Conservation (phyloP, 2,113 vertebrate genomes). For the Canis aureus region DNA sequence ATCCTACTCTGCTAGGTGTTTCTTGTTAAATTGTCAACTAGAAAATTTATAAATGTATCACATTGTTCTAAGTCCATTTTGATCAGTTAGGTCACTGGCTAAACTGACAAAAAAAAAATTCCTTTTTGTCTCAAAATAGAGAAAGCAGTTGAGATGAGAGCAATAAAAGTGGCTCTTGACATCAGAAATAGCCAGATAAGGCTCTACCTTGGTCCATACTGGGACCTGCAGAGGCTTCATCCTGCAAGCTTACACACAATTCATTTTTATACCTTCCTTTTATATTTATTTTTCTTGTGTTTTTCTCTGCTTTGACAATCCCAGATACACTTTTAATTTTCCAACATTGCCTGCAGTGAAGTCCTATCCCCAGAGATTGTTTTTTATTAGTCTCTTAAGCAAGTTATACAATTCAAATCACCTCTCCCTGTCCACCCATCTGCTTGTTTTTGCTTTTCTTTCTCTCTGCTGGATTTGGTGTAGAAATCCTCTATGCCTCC, state of each 20-base stretch:
- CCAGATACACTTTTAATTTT: conserved; percentile 55
- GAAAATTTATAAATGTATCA: not conserved
- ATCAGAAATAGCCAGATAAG: not conserved
- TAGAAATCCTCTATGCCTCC: conserved; percentile 88
- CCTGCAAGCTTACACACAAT: not conserved
- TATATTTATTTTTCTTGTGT: not conserved
- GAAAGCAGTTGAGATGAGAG: not conserved
- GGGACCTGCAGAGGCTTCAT: not conserved
- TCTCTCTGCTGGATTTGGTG: conserved; percentile 87
- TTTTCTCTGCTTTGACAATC: conserved; percentile 24
- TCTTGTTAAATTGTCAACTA: not conserved
- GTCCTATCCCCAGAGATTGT: conserved; percentile 61
- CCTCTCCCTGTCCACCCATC: conserved; percentile 87
- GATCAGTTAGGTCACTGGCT: not conserved
- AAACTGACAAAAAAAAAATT: not conserved
- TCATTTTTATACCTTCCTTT: not conserved
- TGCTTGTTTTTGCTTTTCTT: conserved; percentile 89
- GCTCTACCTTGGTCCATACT: not conserved
- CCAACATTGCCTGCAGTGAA: conserved; percentile 41
- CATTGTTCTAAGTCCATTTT: not conserved
- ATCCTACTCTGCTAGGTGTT: not conserved
- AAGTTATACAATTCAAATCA: conserved; percentile 84
- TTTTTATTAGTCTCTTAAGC: conserved; percentile 82
- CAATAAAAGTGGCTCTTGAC: not conserved
- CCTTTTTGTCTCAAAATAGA: not conserved